These are phyloP conservation scores for Eonycteris spelaea DNA, from an alignment of 2,113 vertebrate genomes.

Conservation along the genomic window DNA sequence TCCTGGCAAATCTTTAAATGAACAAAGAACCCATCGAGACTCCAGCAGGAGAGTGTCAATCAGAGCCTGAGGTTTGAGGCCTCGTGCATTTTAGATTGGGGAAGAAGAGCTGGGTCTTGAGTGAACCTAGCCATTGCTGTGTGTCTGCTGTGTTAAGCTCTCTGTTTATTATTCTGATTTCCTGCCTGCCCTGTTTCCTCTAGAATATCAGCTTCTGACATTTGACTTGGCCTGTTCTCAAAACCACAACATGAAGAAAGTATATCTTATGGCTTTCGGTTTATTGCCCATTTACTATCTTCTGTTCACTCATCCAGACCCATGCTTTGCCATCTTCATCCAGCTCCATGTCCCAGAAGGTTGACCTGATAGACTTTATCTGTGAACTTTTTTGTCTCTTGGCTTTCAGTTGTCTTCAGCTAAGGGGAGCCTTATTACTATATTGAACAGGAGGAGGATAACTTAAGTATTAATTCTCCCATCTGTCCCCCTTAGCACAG, in stretches of 20 bases:
- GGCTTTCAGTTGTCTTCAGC: not conserved
- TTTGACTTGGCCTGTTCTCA: not conserved
- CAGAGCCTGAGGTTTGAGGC: not conserved
- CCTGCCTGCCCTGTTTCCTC: not conserved
- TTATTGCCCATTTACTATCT: not conserved
- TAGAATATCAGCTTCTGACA: not conserved
- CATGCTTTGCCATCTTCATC: not conserved
- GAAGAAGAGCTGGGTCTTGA: not conserved
- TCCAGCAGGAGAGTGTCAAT: not conserved
- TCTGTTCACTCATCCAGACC: not conserved
- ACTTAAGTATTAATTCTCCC: not conserved
- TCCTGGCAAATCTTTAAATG: not conserved
- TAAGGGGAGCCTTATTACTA: not conserved
- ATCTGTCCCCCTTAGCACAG: not conserved
- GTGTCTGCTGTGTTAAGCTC: not conserved
- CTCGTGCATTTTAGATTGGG: not conserved
- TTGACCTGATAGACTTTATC: not conserved
- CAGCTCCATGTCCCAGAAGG: not conserved
- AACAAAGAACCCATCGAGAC: not conserved
- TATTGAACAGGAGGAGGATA: not conserved
- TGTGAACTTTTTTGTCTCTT: not conserved
- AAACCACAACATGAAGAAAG: not conserved
- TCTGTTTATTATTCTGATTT: not conserved
- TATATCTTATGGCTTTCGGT: not conserved
- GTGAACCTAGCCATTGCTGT: not conserved